phyloP scores from a whole-genome alignment of 2,888 invertebrate genomes.

The Nasonia oneida region DNA sequence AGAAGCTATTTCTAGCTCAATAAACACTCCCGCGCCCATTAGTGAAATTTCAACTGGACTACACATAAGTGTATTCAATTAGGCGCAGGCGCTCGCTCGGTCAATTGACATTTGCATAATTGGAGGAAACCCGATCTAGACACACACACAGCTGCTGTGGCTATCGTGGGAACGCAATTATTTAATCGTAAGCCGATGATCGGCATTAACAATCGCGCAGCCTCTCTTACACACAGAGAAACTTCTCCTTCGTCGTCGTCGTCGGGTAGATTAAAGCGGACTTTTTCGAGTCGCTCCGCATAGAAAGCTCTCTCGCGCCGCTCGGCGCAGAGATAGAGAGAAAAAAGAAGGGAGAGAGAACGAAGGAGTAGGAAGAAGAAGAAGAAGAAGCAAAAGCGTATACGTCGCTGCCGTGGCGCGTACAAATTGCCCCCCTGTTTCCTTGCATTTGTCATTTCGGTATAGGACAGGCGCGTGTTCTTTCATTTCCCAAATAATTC shows the following conservation, averaged over 20 bases:
- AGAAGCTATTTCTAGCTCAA: background rate
- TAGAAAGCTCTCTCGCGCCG: slow-evolving; percentile 9
- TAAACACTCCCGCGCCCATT: background rate
- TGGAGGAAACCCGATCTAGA: slow-evolving; percentile 4
- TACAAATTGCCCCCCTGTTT: slow-evolving; percentile 75
- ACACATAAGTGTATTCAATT: slow-evolving; percentile 8
- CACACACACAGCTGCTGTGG: background rate
- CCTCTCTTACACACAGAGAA: slow-evolving; percentile 3
- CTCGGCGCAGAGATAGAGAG: slow-evolving; percentile 48
- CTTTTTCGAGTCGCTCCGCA: slow-evolving; percentile 38
- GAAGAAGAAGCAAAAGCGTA: slow-evolving; percentile 61
- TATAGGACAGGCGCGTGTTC: slow-evolving; percentile 69
- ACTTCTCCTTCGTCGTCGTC: background rate
- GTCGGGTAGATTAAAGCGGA: slow-evolving; percentile 59
- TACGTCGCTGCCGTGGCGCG: slow-evolving; percentile 69
- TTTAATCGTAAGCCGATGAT: slow-evolving; percentile 60
- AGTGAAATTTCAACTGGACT: slow-evolving; percentile 24
- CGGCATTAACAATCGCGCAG: slow-evolving; percentile 48
- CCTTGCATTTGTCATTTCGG: slow-evolving; percentile 76
- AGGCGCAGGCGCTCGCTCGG: background rate
- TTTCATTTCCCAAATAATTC: slow-evolving; percentile 76
- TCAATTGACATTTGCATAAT: slow-evolving; percentile 40
- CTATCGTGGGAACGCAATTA: slow-evolving; percentile 61
- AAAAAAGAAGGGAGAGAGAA: slow-evolving; percentile 50
- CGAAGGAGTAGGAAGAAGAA: slow-evolving; percentile 39